Conservation (phyloP, 2,797 vertebrate genomes). For the Fundulus diaphanus region DNA sequence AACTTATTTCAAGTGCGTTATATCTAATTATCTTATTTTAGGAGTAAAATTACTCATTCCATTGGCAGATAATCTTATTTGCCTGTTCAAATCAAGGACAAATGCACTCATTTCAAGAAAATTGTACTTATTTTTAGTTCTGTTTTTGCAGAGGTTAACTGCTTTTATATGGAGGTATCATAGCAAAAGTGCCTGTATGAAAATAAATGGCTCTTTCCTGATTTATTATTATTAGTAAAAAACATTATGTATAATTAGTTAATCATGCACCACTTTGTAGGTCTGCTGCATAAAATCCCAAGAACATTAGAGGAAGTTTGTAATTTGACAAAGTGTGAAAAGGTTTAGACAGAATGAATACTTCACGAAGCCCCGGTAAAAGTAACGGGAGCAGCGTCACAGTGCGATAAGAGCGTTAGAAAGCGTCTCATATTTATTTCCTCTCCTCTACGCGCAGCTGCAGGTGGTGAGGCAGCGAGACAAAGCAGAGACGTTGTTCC, state of each 20-base stretch:
- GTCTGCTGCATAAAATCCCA: background rate
- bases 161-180: background rate
- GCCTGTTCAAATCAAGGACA: too few relatives aligned
- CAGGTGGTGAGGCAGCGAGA: constrained; percentile 91
- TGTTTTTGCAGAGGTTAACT: too few relatives aligned
- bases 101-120: too few relatives aligned
- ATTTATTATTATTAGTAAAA: background rate
- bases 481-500: constrained; percentile 89
- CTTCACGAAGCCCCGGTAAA: background rate
- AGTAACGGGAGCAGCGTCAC: too few relatives aligned
- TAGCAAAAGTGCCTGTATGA: background rate
- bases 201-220: background rate
- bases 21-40: too few relatives aligned
- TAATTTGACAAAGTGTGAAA: background rate
- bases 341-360: background rate
- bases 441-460: constrained; percentile 77
- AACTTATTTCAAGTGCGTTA: too few relatives aligned
- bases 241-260: background rate
- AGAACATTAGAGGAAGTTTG: background rate
- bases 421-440: background rate
- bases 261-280: background rate
- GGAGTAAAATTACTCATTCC: too few relatives aligned
- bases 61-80: too few relatives aligned
- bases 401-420: background rate
- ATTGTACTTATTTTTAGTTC: too few relatives aligned